Percentiles rank a stretch among this genome's conserved stretches.
These are phyloP conservation scores for Sebastiscus albofasciatus DNA, from an alignment of 2,797 vertebrate genomes.

Conservation along the genomic window DNA sequence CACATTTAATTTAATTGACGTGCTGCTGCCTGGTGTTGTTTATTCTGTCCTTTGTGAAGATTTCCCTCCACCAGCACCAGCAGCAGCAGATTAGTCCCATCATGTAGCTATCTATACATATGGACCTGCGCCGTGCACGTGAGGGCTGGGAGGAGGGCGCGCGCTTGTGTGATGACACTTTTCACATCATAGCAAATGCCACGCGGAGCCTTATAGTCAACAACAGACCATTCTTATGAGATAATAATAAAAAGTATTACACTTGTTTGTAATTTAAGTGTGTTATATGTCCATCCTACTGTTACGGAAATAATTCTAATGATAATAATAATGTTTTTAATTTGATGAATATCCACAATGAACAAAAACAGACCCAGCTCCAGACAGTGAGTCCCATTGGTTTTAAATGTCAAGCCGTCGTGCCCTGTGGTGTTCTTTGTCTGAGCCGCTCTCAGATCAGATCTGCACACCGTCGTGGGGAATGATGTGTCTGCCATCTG, in stretches of 20 bases:
- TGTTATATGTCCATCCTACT: not conserved
- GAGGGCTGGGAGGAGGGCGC: not conserved
- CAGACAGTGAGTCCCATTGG: conserved; percentile 43
- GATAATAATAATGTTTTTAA: not conserved
- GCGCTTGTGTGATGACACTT: not conserved
- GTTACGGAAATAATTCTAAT: not conserved
- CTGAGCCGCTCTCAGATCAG: conserved; percentile 61
- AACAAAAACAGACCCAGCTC: conserved; percentile 26
- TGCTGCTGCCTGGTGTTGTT: conserved; percentile 75
- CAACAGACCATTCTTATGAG: not conserved
- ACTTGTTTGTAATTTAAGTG: not conserved
- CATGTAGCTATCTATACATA: not conserved
- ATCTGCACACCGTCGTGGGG: conserved; percentile 54
- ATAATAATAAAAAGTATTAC: not conserved
- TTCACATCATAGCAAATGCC: not conserved
- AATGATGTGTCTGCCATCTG: conserved; percentile 86
- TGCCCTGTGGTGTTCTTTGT: conserved; percentile 78
- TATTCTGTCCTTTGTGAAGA: conserved; percentile 68
- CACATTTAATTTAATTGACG: conserved; percentile 81
- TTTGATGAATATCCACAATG: conserved; percentile 2
- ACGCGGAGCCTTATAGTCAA: not conserved
- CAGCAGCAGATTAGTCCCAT: conserved; percentile 29
- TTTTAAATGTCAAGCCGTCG: conserved; percentile 62
- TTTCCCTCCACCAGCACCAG: conserved; percentile 37
- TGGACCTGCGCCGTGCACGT: not conserved